Conservation (phyloP, 2,797 vertebrate genomes). For the Pelobates cultripes region DNA sequence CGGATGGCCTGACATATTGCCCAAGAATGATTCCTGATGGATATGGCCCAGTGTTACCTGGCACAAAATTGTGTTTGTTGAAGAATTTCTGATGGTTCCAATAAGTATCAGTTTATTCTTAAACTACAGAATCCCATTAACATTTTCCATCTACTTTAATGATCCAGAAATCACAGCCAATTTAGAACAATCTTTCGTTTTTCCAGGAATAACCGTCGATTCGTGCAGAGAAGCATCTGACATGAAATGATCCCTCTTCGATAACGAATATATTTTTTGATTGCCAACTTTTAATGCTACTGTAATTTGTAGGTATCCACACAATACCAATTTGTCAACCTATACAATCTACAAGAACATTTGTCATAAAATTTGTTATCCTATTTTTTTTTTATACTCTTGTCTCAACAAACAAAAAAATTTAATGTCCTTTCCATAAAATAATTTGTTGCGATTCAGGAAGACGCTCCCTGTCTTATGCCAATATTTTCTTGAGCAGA, state of each 20-base stretch:
- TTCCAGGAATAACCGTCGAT: not conserved
- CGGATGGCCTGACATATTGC: too few relatives aligned
- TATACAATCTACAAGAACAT: slow-evolving; percentile 13
- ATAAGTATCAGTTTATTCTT: not conserved
- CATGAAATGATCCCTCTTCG: not conserved
- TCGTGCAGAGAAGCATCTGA: not conserved
- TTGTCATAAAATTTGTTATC: not conserved
- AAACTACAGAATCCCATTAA: not conserved
- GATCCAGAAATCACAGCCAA: not conserved
- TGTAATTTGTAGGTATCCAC: slow-evolving; percentile 12
- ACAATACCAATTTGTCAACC: slow-evolving; percentile 10
- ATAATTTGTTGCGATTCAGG: slow-evolving; percentile 12
- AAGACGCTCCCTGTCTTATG: not conserved
- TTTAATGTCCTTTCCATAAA: slow-evolving; percentile 16
- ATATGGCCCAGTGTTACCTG: too few relatives aligned
- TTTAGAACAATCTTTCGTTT: not conserved
- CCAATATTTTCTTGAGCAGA: slow-evolving; percentile 27
- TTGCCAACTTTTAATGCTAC: not conserved
- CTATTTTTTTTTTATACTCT: not conserved
- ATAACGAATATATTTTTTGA: not conserved
- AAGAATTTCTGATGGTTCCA: not conserved
- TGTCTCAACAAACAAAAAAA: slow-evolving; percentile 18
- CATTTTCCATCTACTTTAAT: not conserved
- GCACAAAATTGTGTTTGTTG: not conserved
- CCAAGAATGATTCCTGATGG: too few relatives aligned